Evolutionary conservation across 2,888 invertebrate species (phyloP), one percentile per base, ranked within the genome.

Genomic region (Orthosia gracilis): DNA sequence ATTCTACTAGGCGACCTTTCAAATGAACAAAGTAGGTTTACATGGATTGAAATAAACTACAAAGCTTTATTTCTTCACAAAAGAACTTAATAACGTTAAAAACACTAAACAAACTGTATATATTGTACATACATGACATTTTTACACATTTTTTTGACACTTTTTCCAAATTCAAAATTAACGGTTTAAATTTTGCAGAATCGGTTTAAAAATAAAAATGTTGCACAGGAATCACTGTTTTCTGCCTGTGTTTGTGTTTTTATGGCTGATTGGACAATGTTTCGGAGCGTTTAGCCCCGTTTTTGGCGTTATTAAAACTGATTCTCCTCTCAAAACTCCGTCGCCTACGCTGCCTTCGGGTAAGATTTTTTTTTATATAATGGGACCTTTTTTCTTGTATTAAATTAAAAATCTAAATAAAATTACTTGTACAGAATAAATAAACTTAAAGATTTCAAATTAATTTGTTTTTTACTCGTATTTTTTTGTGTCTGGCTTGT

Each of bases 221-320:
- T 79, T 66, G 69, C 76, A 49, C 55, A 26, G n/a, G 13, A 78
- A 73, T 47, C 4, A 17, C 55, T 18, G n/a, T 40, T 73, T 76
- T 74, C 31, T 85, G 79, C 59, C 78, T 9, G 45, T 88, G 54
- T 71, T 86, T 64, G 64, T 85, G 31, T 70, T 61, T 0, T 69
- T 78, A 26, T 83, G 69, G 84, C n/a, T 83, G 73, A 71, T 88
- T 77, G 90, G 89, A 71, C 83, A 80, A 52, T 86, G 87, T 84
- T 78, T 83, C 55, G 90, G 89, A 15, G 92, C 85, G 12, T 92
- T 91, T 83, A 92, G 91, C 78, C 91, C 92, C 4, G 87, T 87
- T 71, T 91, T 92, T 82, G 91, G 92, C 67, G 85, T 90, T 55
- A 83, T 90, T 68, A 90, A 89, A 88, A 90, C 89, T 21, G 90